Conservation (phyloP, 2,797 vertebrate species). For the Babyrousa celebensis region DNA sequence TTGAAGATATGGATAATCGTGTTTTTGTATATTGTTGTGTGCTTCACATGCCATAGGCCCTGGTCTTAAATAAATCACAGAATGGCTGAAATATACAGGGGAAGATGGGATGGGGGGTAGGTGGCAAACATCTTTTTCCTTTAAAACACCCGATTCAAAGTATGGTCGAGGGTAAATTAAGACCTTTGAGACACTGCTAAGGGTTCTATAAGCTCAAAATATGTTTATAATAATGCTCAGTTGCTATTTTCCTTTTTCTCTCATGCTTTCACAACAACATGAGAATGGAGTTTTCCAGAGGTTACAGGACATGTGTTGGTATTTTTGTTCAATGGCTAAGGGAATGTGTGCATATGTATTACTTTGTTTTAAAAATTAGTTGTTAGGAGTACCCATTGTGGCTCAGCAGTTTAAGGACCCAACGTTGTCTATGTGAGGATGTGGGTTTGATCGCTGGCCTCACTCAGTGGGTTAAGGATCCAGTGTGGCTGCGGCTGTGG, state of each 20-base stretch:
- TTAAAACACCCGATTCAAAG: background rate
- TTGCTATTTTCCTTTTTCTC: background rate
- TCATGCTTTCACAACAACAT: background rate
- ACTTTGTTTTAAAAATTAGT: background rate
- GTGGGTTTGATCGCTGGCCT: background rate
- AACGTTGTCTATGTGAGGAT: no score
- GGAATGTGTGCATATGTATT: background rate
- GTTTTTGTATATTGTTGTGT: background rate
- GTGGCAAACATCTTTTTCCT: background rate
- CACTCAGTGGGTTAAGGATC: no score
- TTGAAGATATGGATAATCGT: background rate
- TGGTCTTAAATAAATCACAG: background rate
- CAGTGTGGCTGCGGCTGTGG: no score
- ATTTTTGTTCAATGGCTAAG: background rate
- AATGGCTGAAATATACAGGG: background rate
- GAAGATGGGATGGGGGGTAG: no score
- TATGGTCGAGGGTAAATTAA: background rate
- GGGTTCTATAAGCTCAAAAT: background rate
- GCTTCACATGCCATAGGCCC: background rate
- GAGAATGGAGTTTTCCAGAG: background rate
- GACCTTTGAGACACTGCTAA: background rate
- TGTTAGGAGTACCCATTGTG: background rate
- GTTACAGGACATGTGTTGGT: fast-evolving
- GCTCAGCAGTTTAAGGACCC: no score
- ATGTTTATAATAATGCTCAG: background rate